A percentile compares a stretch with the other conserved stretches of the same genome.
phyloP scores from a whole-genome alignment of 2,888 invertebrate species.

The Ephialtes manifestator region DNA sequence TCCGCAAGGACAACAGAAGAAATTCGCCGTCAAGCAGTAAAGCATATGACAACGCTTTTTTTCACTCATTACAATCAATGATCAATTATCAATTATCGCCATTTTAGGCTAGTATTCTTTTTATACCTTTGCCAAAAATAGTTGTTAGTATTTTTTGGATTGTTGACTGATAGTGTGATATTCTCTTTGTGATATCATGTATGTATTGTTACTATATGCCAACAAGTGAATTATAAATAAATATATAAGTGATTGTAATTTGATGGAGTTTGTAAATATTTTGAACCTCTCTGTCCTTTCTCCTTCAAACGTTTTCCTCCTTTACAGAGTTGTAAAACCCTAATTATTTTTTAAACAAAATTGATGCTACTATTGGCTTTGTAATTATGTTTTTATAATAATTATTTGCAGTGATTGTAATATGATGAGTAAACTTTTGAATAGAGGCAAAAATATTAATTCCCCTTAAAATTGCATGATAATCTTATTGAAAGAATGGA shows the following conservation, averaged over 20 bases:
- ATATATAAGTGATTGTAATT: neutral
- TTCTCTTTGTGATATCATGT: neutral
- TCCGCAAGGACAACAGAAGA: conserved; percentile 33
- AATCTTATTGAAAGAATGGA: too few relatives aligned
- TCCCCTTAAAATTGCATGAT: too few relatives aligned
- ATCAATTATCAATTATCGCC: conserved; percentile 1
- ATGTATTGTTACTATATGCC: neutral
- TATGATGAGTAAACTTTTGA: too few relatives aligned
- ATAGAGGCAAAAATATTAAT: too few relatives aligned
- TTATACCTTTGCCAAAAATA: neutral
- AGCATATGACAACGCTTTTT: neutral
- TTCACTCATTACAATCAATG: conserved; percentile 1
- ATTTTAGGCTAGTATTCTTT: conserved; percentile 8
- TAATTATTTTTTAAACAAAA: too few relatives aligned
- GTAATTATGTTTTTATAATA: too few relatives aligned
- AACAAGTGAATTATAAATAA: neutral
- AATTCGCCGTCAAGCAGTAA: conserved; percentile 51
- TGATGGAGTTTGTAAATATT: neutral
- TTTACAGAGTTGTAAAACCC: too few relatives aligned
- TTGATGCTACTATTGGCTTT: too few relatives aligned
- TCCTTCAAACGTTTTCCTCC: too few relatives aligned
- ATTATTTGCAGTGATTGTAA: too few relatives aligned
- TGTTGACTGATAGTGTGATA: conserved; percentile 23
- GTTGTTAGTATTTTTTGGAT: neutral
- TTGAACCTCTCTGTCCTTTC: too few relatives aligned